Conservation (phyloP, 2,113 vertebrate genomes). For the Romanogobio albipinnatus region DNA sequence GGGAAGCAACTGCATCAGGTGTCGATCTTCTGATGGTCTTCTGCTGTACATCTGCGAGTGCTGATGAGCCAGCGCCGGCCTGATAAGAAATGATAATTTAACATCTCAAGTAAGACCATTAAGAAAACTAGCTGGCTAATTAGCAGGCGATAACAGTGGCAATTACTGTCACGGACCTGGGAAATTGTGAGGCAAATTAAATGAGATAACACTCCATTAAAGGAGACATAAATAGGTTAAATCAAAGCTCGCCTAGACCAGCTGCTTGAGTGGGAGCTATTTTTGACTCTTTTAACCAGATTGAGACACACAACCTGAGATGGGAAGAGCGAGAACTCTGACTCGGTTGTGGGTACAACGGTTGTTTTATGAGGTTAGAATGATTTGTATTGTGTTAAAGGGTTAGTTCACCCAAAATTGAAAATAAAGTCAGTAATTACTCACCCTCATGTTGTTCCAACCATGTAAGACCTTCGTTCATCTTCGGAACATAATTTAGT, state of each 20-base stretch:
- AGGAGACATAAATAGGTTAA: conserved; percentile 42
- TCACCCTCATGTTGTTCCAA: too few species aligned
- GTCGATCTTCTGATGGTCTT: conserved; percentile 60
- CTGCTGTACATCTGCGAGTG: conserved; percentile 50
- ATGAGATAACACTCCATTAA: conserved; percentile 54
- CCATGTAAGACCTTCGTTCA: too few species aligned
- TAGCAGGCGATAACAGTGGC: conserved; percentile 57
- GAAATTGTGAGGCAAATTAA: conserved; percentile 55
- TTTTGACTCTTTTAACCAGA: conserved; percentile 33
- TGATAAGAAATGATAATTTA: conserved; percentile 66
- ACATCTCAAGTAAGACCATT: conserved; percentile 62
- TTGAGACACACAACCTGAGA: conserved; percentile 14
- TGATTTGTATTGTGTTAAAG: background rate
- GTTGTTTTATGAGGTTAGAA: background rate
- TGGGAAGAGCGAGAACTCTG: background rate
- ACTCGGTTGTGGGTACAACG: background rate
- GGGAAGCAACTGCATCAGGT: conserved; percentile 47
- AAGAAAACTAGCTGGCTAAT: conserved; percentile 63
- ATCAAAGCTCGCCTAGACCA: conserved; percentile 29
- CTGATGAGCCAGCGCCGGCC: conserved; percentile 35
- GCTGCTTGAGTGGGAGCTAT: conserved; percentile 34
- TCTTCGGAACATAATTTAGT: too few species aligned
- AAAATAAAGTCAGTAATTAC: too few species aligned
- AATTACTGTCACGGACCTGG: conserved; percentile 36
- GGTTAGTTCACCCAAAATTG: too few species aligned